These are phyloP conservation scores for Leucopternis melanops DNA, from an alignment of 2,113 vertebrate species.

Conservation along the genomic window DNA sequence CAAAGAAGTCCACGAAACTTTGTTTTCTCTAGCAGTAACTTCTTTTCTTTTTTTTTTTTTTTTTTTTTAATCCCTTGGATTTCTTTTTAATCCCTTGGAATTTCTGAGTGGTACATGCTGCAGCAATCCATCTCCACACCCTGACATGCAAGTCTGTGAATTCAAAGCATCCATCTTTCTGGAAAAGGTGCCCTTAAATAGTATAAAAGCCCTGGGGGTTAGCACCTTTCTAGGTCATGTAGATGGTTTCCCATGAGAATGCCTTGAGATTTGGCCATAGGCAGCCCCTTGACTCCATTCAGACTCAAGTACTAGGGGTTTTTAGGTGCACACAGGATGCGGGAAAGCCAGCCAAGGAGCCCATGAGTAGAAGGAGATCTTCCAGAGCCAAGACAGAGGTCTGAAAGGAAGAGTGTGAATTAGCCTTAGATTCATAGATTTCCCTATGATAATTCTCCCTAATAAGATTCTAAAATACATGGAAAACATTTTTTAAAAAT, in stretches of 20 bases:
- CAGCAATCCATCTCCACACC: neutral
- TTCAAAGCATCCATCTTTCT: neutral
- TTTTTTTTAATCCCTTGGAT: neutral
- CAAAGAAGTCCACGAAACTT: neutral
- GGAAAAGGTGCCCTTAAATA: neutral
- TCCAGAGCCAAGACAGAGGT: neutral
- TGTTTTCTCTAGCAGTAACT: neutral
- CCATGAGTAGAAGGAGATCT: neutral
- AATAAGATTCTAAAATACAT: neutral
- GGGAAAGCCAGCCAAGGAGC: fast-evolving
- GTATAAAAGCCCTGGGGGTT: neutral
- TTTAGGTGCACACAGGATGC: neutral
- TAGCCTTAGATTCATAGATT: neutral
- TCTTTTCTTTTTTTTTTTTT: neutral
- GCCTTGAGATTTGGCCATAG: neutral
- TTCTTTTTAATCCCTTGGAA: neutral
- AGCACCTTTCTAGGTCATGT: neutral
- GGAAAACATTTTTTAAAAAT: neutral
- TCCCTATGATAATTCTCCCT: neutral
- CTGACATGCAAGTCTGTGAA: neutral
- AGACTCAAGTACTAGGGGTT: neutral
- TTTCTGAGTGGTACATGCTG: neutral
- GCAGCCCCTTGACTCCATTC: neutral
- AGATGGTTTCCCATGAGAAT: neutral
- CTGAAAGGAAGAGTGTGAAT: neutral